These are phyloP conservation scores for Tethea ocularis DNA, from an alignment of 2,888 invertebrate species.

Conservation along the genomic window DNA sequence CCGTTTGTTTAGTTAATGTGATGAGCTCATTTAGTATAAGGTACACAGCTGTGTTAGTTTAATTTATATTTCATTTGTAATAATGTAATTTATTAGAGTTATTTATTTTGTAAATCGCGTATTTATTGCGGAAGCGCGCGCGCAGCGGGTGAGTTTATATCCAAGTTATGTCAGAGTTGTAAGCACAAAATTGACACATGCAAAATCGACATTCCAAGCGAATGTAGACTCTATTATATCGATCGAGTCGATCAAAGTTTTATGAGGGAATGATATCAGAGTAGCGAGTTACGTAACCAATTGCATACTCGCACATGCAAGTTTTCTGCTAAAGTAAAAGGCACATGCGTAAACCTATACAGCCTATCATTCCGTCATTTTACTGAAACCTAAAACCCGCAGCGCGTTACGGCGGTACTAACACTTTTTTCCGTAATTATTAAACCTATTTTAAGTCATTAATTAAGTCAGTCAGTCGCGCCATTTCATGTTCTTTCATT, in stretches of 20 bases:
- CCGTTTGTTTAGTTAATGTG: slow-evolving; percentile 54
- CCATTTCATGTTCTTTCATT: slow-evolving; percentile 72
- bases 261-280: slow-evolving; percentile 34
- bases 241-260: slow-evolving; percentile 26
- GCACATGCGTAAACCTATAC: slow-evolving; percentile 7
- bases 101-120: slow-evolving; percentile 63
- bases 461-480: slow-evolving; percentile 74
- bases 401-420: slow-evolving; percentile 48
- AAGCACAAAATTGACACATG: slow-evolving; percentile 69
- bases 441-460: slow-evolving; percentile 59
- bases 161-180: slow-evolving; percentile 80
- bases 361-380: slow-evolving; percentile 14
- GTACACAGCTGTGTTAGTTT: slow-evolving; percentile 59
- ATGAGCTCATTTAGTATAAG: slow-evolving; percentile 67
- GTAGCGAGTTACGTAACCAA: slow-evolving; percentile 12
- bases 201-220: slow-evolving; percentile 77
- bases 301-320: slow-evolving; percentile 3
- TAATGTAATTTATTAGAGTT: slow-evolving; percentile 61
- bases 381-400: slow-evolving; percentile 13
- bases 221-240: slow-evolving; percentile 64
- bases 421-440: slow-evolving; percentile 48
- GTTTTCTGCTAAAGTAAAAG: slow-evolving; percentile 15
- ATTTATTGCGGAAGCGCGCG: slow-evolving; percentile 59
- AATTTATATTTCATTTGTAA: slow-evolving; percentile 42
- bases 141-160: slow-evolving; percentile 56